phyloP scores from a whole-genome alignment of 2,113 vertebrate genomes.

The Nothocercus julius region DNA sequence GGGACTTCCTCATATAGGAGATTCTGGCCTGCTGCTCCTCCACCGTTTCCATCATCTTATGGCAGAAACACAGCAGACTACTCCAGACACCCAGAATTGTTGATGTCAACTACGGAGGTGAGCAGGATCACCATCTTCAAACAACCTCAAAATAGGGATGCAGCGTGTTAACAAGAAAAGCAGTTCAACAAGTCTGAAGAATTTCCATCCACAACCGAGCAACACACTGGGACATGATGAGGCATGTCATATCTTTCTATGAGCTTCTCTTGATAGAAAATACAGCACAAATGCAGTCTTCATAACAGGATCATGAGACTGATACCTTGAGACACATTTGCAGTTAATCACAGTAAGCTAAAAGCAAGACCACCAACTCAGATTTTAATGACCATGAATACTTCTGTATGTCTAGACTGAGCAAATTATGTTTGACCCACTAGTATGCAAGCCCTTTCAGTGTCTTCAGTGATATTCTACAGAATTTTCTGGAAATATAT shows the following conservation, averaged over 20 bases:
- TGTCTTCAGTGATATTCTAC: not conserved
- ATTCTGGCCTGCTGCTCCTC: not conserved
- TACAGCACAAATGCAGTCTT: not conserved
- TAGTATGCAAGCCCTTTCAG: not conserved
- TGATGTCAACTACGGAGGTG: not conserved
- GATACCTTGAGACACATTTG: not conserved
- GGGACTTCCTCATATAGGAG: not conserved
- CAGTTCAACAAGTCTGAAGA: not conserved
- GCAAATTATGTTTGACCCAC: not conserved
- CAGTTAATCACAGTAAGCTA: not conserved
- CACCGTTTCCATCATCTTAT: not conserved
- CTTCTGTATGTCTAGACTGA: rapidly evolving
- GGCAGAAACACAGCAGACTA: not conserved
- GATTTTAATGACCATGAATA: not conserved
- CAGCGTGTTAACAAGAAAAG: not conserved
- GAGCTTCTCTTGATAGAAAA: not conserved
- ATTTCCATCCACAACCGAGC: not conserved
- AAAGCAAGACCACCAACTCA: not conserved
- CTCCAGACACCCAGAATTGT: not conserved
- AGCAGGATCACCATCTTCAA: not conserved
- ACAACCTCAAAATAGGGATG: not conserved
- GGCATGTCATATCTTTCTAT: rapidly evolving
- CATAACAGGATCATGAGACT: rapidly evolving
- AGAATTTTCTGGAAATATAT: not conserved
- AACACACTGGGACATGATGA: not conserved